Evolutionary conservation across 2,888 invertebrate genomes (phyloP), one percentile per base, ranked within the genome.

Genomic region (Pelosia muscerda): DNA sequence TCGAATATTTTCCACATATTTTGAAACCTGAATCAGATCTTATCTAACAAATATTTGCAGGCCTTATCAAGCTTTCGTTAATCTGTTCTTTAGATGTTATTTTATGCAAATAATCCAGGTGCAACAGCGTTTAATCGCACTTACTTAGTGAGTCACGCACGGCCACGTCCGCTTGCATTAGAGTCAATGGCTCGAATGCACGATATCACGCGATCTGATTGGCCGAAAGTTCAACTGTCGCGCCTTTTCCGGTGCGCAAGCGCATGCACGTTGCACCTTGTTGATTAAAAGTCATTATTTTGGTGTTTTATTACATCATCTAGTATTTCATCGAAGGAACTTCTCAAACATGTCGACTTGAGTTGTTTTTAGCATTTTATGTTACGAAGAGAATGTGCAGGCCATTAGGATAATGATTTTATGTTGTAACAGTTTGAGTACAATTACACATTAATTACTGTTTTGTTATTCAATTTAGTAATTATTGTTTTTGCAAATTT

Each of bases 211-310:
- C 70, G 65, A 82, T 84, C 83, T 67, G 65, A 82, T 84, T 84
- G 85, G 83, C 81, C 79, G 80, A 82, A 91, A 90, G 89, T 89
- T 90, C 89, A 90, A 88, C 84, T 86, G 84, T 88, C 90, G 88
- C 86, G 81, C 91, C 92, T 88, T 90, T 93, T 93, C 93, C 93
- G 92, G 91, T 90, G 88, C 81, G 83, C 76, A 71, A 57, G 78
- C 83, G 79, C 81, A 66, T 64, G 65, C 59, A 53, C 55, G 31
- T 23, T 63, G 63, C 34, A 54, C 23, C 54, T 54, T 5, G 28
- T 53, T 28, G n/a, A 53, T 62, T 49, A 13, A 53, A 63, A 31
- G 10, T 34, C 69, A 65, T 66, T 65, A n/a, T 53, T 42, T 53
- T 62, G 8, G 19, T 31, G 54, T 25, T 11, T 54, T 25, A 63